Conservation (phyloP, 1,140 invertebrate genomes). For the Thrips palmi region DNA sequence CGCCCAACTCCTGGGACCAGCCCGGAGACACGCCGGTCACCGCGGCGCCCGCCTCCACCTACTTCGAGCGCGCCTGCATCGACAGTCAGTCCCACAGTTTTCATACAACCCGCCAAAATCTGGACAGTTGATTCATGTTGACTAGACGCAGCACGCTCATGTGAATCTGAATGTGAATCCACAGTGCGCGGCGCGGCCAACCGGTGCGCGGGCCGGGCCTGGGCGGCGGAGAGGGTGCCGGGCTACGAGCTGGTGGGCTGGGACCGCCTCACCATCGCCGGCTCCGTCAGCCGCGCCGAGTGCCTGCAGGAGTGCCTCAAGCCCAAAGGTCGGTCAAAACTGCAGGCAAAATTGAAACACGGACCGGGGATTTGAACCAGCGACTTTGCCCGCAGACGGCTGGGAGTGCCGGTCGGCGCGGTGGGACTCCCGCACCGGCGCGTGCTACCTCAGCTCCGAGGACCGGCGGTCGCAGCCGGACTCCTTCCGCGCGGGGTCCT, state of each 20-base stretch:
- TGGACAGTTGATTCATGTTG: too few relatives aligned
- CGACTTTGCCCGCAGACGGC: constrained; percentile 8
- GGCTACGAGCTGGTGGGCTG: constrained; percentile 25
- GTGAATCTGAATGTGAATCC: not conserved
- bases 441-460: constrained; percentile 27
- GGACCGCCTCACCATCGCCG: constrained; percentile 13
- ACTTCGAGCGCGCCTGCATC: too few relatives aligned
- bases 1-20: constrained; percentile 8
- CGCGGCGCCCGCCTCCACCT: too few relatives aligned
- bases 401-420: constrained; percentile 21
- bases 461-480: constrained; percentile 29
- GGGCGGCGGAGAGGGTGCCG: constrained; percentile 25
- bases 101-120: too few relatives aligned
- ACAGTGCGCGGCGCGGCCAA: constrained; percentile 8
- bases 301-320: too few relatives aligned
- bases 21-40: constrained; percentile 10
- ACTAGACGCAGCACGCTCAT: too few relatives aligned
- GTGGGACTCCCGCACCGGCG: constrained; percentile 15
- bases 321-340: too few relatives aligned
- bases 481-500: constrained; percentile 22
- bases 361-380: too few relatives aligned
- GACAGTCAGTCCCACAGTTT: too few relatives aligned
- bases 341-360: too few relatives aligned
- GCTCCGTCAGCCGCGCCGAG: not conserved
- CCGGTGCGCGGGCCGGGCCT: constrained; percentile 18